phyloP scores from a whole-genome alignment of 2,888 invertebrate genomes.

The Cabera pusaria region DNA sequence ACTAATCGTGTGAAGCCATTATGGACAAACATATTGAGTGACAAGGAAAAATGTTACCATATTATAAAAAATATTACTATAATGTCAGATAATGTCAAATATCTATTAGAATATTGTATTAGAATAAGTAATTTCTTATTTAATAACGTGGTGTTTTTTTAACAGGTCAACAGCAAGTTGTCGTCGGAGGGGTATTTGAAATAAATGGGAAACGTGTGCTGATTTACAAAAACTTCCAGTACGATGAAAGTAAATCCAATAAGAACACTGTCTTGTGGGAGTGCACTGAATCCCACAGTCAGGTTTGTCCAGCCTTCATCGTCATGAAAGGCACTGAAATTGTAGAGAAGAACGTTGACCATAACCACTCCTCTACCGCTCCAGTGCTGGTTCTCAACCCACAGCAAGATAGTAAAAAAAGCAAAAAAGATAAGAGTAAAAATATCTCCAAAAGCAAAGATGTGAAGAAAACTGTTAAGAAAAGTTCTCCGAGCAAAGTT shows the following conservation, averaged over 20 bases:
- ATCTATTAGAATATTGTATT: too few relatives aligned
- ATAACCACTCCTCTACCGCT: slow-evolving; percentile 39
- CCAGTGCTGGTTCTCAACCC: slow-evolving; percentile 11
- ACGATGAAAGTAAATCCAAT: slow-evolving; percentile 30
- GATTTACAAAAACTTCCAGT: slow-evolving; percentile 41
- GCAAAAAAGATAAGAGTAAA: neutral
- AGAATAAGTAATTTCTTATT: too few relatives aligned
- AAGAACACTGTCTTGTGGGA: slow-evolving; percentile 8
- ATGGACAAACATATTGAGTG: too few relatives aligned
- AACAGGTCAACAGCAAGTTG: slow-evolving; percentile 5
- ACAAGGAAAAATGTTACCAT: too few relatives aligned
- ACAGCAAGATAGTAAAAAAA: slow-evolving; percentile 16
- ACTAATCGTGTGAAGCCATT: too few relatives aligned
- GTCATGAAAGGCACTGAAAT: slow-evolving; percentile 37
- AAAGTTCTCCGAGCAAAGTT: too few relatives aligned
- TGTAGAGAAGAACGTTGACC: slow-evolving; percentile 30
- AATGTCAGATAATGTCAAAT: too few relatives aligned
- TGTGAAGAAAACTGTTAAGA: too few relatives aligned
- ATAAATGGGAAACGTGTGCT: slow-evolving; percentile 38
- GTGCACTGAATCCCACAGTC: slow-evolving; percentile 5
- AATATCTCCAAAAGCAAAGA: too few relatives aligned
- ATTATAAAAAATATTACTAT: too few relatives aligned
- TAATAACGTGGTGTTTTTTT: too few relatives aligned
- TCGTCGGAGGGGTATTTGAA: slow-evolving; percentile 50
- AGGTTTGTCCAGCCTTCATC: slow-evolving; percentile 39